These are phyloP conservation scores for Lamprologus tigripictilis DNA, from an alignment of 2,113 vertebrate genomes.

Conservation along the genomic window DNA sequence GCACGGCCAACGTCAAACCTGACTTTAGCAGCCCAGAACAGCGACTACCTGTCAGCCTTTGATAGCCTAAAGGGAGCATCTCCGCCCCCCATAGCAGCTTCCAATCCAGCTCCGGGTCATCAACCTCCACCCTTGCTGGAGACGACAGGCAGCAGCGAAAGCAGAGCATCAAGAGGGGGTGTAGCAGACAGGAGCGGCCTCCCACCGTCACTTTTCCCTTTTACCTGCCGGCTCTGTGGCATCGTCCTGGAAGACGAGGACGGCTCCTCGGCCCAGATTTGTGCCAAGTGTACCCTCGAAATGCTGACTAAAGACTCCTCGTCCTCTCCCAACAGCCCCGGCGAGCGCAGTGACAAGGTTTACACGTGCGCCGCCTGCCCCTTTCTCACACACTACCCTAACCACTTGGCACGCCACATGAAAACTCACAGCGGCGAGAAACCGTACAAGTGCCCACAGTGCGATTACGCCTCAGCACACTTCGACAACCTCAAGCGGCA, in stretches of 20 bases:
- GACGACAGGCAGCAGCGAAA: neutral
- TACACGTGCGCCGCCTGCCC: constrained; percentile 89
- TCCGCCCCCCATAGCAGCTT: constrained; percentile 26
- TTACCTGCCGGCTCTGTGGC: constrained; percentile 87
- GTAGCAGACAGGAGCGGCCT: constrained; percentile 48
- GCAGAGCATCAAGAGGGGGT: constrained; percentile 1
- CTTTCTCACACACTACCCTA: constrained; percentile 94
- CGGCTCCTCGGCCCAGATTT: constrained; percentile 78
- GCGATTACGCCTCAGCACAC: constrained; percentile 91
- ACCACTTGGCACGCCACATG: constrained; percentile 96
- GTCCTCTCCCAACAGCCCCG: constrained; percentile 44
- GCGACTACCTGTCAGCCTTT: constrained; percentile 71
- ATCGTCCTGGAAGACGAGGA: constrained; percentile 88
- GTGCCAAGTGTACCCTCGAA: constrained; percentile 82
- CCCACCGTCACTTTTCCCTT: constrained; percentile 85
- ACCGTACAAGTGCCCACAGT: constrained; percentile 92
- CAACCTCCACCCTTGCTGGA: constrained; percentile 27
- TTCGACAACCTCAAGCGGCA: constrained; percentile 97
- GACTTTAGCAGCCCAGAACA: constrained; percentile 53
- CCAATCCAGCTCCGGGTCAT: constrained; percentile 33
- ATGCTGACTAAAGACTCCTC: constrained; percentile 77
- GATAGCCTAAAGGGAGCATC: constrained; percentile 62
- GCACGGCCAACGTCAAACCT: constrained; percentile 62
- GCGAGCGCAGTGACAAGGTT: constrained; percentile 79
- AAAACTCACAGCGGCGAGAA: constrained; percentile 98